These are phyloP conservation scores for Tenebrosternarchus preto DNA, from an alignment of 2,113 vertebrate genomes.

Conservation along the genomic window DNA sequence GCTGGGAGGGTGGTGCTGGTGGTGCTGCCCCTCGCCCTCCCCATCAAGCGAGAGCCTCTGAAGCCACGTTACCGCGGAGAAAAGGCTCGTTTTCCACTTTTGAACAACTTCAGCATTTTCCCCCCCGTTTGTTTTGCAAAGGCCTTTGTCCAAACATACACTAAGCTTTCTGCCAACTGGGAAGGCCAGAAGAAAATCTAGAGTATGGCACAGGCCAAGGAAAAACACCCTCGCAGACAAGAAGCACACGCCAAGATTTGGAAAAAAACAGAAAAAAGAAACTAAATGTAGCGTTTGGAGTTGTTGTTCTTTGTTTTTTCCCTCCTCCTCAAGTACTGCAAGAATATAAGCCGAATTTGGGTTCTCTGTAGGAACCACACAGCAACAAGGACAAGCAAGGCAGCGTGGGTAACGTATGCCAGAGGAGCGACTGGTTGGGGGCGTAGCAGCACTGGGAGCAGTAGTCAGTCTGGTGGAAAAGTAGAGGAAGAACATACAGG, in stretches of 20 bases:
- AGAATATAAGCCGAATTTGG: constrained; percentile 76
- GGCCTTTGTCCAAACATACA: constrained; percentile 77
- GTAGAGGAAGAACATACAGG: not conserved
- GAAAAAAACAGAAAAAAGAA: constrained; percentile 73
- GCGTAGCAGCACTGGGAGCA: constrained; percentile 78
- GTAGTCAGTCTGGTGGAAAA: constrained; percentile 37
- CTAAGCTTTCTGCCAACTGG: constrained; percentile 75
- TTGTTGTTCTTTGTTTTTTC: constrained; percentile 52
- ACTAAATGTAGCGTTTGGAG: constrained; percentile 76
- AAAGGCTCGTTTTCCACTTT: constrained; percentile 65
- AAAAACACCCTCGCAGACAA: constrained; percentile 84
- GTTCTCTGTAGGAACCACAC: constrained; percentile 77
- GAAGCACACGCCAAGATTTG: constrained; percentile 82
- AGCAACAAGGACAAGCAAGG: constrained; percentile 83
- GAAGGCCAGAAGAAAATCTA: constrained; percentile 72
- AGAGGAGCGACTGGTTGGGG: constrained; percentile 74
- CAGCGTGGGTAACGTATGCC: constrained; percentile 77
- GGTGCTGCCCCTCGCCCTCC: constrained; percentile 79
- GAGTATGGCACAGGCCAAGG: constrained; percentile 81
- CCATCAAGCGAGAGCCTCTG: constrained; percentile 77
- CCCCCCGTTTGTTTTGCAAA: constrained; percentile 54
- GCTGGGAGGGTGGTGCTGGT: no score
- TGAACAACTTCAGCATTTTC: constrained; percentile 55
- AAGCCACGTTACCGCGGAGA: constrained; percentile 82
- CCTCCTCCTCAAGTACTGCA: constrained; percentile 71